Percentiles rank a stretch among this genome's conserved stretches.
phyloP scores from a whole-genome alignment of 2,113 vertebrate species.

The Thamnophis sirtalis region DNA sequence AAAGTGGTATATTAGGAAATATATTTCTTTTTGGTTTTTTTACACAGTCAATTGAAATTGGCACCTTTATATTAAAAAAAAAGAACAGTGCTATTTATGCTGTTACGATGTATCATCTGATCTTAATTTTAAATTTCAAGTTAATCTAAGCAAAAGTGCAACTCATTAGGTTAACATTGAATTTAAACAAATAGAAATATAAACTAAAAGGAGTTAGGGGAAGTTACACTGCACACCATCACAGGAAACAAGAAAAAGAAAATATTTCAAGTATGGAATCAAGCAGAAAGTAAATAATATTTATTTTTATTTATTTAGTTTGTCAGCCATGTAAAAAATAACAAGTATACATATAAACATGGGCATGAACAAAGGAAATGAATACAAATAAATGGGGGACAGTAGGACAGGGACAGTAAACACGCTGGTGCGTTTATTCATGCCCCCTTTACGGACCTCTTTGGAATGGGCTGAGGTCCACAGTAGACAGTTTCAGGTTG shows the following conservation, averaged over 20 bases:
- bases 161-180: not conserved
- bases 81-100: not conserved
- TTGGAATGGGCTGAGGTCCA: no score
- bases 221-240: not conserved
- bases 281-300: not conserved
- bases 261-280: not conserved
- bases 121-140: not conserved
- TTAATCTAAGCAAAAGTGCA: not conserved
- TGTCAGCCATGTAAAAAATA: no score
- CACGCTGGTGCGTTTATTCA: no score
- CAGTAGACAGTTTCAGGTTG: no score
- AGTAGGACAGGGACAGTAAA: no score
- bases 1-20: not conserved
- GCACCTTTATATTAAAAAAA: not conserved
- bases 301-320: not conserved
- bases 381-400: no score
- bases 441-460: no score
- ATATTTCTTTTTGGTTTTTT: slow-evolving; percentile 17
- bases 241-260: not conserved
- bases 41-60: not conserved
- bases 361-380: no score
- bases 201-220: not conserved
- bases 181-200: not conserved
- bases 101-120: not conserved
- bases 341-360: no score